Evolutionary conservation across 2,888 invertebrate species (phyloP), one percentile per base, ranked within the genome.

Genomic region (Eristalis pertinax): DNA sequence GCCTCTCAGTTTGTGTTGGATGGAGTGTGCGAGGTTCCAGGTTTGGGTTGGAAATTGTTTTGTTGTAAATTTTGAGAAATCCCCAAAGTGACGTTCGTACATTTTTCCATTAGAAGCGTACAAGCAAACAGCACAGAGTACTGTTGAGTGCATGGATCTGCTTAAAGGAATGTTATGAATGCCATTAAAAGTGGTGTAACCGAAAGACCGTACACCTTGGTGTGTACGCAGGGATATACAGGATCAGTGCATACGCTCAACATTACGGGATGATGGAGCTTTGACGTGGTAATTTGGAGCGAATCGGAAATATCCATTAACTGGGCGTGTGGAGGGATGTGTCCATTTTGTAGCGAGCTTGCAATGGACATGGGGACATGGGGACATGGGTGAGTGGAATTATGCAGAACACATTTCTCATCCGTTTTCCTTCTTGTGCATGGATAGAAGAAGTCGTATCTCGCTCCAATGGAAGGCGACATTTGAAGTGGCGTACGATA

Each of bases 91-190:
- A 84, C 75, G 84, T 84, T 84, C 64, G 79, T 79, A 87, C 79
- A 80, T 87, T 87, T 87, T 83, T 87, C 83, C 87, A 87, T 87
- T 87, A 87, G 76, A 78, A 74, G 76, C 64, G 75, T 87, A 87
- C 79, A 84, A 63, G 62, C 43, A 35, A 35, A 56, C 43, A 56
- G 63, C 29, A 11, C 35, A 65, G 74, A 56, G 64, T 26, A 50
- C n/a, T 24, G 60, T 13, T 60, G 60, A 80, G 75, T 80, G 84
- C 63, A 80, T 60, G 58, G 50, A n/a, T 70, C 58, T 63, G 58
- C 41, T 75, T 80, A 79, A 67, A 35, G 62, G 75, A 84, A 80
- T 84, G 76, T 76, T 85, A 68, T 76, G 81, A 85, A 76, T 64
- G 68, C 43, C 80, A 76, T 80, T 80, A 68, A 35, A 50, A 50